phyloP scores from a whole-genome alignment of 1,140 invertebrate genomes.

The Temnothorax curvispinosus region DNA sequence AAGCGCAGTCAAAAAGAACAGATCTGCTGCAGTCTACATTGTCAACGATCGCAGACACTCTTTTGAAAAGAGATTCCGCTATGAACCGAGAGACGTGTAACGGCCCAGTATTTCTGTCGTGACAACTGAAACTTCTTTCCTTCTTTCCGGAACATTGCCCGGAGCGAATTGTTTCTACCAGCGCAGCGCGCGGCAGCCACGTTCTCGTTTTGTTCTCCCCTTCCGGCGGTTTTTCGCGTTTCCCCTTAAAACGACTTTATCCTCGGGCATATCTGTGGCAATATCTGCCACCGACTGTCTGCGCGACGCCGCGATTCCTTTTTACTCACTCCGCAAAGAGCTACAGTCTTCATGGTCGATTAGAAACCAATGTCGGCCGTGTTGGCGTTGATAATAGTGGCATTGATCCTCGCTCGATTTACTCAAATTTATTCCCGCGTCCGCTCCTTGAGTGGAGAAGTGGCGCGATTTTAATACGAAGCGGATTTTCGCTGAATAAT shows the following conservation, averaged over 20 bases:
- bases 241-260: conserved; percentile 20
- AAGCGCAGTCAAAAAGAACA: conserved; percentile 35
- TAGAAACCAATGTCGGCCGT: conserved; percentile 62
- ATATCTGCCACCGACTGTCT: conserved; percentile 60
- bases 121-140: conserved; percentile 71
- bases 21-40: conserved; percentile 29
- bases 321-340: conserved; percentile 47
- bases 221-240: conserved; percentile 2
- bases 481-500: conserved; percentile 6
- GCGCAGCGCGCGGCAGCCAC: conserved; percentile 29
- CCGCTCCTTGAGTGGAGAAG: neutral
- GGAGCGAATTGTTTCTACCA: conserved; percentile 73
- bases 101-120: conserved; percentile 71
- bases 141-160: conserved; percentile 74
- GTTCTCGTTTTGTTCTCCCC: conserved; percentile 67
- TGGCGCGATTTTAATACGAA: conserved; percentile 30
- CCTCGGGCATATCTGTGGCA: conserved; percentile 33
- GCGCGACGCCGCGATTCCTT: conserved; percentile 43
- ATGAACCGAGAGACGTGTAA: conserved; percentile 52
- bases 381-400: conserved; percentile 56
- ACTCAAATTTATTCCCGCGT: conserved; percentile 35
- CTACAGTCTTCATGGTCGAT: conserved; percentile 65
- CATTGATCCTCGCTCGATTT: conserved; percentile 53
- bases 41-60: conserved; percentile 65
- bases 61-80: conserved; percentile 58